Conservation (phyloP, 1,140 invertebrate genomes). For the Danaus plexippus region DNA sequence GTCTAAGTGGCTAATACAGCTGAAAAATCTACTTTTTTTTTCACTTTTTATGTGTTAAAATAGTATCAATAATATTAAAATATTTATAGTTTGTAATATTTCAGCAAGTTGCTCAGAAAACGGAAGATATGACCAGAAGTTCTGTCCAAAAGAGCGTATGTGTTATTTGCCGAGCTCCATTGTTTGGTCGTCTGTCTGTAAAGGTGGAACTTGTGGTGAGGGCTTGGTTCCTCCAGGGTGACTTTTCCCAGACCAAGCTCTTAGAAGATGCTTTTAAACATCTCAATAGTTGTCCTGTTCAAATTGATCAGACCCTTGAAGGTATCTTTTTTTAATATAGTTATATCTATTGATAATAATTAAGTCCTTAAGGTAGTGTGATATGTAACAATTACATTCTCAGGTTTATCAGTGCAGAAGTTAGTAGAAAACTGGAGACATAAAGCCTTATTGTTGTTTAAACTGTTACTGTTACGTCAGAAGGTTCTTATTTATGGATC, state of each 20-base stretch:
- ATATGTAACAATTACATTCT: constrained; percentile 16
- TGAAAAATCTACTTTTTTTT: too few relatives aligned
- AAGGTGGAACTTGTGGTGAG: constrained; percentile 97
- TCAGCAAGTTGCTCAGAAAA: constrained; percentile 91
- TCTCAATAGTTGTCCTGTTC: constrained; percentile 87
- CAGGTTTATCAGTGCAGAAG: constrained; percentile 55
- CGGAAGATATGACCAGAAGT: constrained; percentile 97
- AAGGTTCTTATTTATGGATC: constrained; percentile 94
- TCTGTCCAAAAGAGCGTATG: constrained; percentile 71
- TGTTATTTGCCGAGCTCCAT: constrained; percentile 84
- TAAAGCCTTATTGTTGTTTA: constrained; percentile 94
- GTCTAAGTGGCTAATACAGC: too few relatives aligned
- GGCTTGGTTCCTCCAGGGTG: constrained; percentile 96
- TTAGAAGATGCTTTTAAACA: constrained; percentile 95
- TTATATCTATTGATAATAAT: constrained; percentile 4
- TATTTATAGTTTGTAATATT: constrained; percentile 14
- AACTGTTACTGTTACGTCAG: constrained; percentile 89
- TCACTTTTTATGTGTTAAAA: too few relatives aligned
- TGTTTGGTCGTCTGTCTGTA: constrained; percentile 94
- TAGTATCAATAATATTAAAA: not conserved
- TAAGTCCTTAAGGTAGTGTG: not conserved
- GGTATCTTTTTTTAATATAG: constrained; percentile 69
- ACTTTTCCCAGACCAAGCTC: constrained; percentile 92
- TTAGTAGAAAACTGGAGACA: constrained; percentile 91
- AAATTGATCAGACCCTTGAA: constrained; percentile 84